These are phyloP conservation scores for Drosophila nebulosa DNA, from an alignment of 1,140 invertebrate species.

Conservation along the genomic window DNA sequence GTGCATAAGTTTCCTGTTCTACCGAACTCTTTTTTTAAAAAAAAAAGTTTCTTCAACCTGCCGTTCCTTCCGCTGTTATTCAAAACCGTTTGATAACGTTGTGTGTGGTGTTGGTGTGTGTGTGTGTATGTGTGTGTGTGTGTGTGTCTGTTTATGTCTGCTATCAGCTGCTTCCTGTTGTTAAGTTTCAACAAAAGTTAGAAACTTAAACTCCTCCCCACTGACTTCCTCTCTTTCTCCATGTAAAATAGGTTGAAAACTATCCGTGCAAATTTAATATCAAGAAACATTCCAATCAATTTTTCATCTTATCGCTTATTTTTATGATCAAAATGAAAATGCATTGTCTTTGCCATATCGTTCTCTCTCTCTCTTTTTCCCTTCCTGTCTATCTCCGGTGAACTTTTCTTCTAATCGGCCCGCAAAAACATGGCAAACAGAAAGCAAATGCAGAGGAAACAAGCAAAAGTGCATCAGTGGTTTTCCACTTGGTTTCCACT, in stretches of 20 bases:
- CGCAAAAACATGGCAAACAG: background rate
- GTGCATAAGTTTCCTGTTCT: conserved; percentile 48
- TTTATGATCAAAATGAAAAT: background rate
- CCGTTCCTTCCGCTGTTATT: conserved; percentile 68
- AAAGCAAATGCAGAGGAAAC: background rate
- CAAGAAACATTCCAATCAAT: conserved; percentile 60
- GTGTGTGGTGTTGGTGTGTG: conserved; percentile 1
- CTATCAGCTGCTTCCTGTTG: conserved; percentile 74
- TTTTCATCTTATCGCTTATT: background rate
- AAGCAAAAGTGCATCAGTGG: background rate
- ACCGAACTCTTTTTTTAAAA: background rate
- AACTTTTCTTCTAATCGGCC: background rate
- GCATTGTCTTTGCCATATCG: conserved; percentile 2
- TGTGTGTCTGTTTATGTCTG: conserved; percentile 31
- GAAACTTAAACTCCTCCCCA: background rate
- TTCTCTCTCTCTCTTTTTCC: background rate
- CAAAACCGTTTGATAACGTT: conserved; percentile 62
- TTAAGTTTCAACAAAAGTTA: conserved; percentile 47
- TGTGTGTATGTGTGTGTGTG: conserved; percentile 15
- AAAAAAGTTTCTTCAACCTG: conserved; percentile 56
- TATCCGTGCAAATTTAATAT: conserved; percentile 50
- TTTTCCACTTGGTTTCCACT: background rate
- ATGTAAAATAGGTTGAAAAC: conserved; percentile 32
- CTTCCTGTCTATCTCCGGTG: background rate
- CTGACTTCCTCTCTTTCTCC: conserved; percentile 6